phyloP scores from a whole-genome alignment of 2,888 invertebrate genomes.

The Sinotaia quadrata region DNA sequence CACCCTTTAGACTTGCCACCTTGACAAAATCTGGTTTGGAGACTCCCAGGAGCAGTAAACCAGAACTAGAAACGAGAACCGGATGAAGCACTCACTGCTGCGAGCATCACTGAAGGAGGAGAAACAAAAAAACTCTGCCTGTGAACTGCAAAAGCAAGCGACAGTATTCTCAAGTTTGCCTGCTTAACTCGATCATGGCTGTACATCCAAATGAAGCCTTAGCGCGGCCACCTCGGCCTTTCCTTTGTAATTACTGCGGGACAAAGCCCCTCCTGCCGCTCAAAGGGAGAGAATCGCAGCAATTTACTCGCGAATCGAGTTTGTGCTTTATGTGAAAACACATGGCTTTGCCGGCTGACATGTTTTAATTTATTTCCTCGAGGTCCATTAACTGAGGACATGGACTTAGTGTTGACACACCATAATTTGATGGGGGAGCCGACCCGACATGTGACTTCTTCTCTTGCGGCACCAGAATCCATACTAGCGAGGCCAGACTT shows the following conservation, averaged over 20 bases:
- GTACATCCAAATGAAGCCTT: conserved; percentile 29
- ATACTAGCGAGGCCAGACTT: conserved; percentile 32
- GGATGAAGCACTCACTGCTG: too few relatives aligned
- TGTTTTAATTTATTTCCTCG: conserved; percentile 46
- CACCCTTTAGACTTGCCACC: too few relatives aligned
- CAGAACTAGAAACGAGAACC: too few relatives aligned
- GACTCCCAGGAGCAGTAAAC: too few relatives aligned
- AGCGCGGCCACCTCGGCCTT: conserved; percentile 12
- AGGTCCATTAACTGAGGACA: conserved; percentile 39
- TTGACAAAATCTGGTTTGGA: too few relatives aligned
- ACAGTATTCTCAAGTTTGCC: too few relatives aligned
- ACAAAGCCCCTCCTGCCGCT: conserved; percentile 30
- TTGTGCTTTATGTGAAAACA: conserved; percentile 47
- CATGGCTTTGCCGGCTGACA: conserved; percentile 43
- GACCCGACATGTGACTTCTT: conserved; percentile 35
- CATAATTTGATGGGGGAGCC: conserved; percentile 37
- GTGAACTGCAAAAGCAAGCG: too few relatives aligned
- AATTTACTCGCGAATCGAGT: conserved; percentile 46
- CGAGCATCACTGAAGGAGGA: too few relatives aligned
- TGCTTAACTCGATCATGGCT: conserved; percentile 17
- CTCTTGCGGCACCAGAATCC: conserved; percentile 34
- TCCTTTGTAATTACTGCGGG: conserved; percentile 38
- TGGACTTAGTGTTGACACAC: conserved; percentile 39
- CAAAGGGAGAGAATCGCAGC: conserved; percentile 37
- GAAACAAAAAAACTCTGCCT: too few relatives aligned